Percentiles rank a stretch among this genome's conserved stretches.
These are phyloP conservation scores for Gnathonemus echidnorhynchus DNA, from an alignment of 2,113 vertebrate genomes.

Conservation along the genomic window DNA sequence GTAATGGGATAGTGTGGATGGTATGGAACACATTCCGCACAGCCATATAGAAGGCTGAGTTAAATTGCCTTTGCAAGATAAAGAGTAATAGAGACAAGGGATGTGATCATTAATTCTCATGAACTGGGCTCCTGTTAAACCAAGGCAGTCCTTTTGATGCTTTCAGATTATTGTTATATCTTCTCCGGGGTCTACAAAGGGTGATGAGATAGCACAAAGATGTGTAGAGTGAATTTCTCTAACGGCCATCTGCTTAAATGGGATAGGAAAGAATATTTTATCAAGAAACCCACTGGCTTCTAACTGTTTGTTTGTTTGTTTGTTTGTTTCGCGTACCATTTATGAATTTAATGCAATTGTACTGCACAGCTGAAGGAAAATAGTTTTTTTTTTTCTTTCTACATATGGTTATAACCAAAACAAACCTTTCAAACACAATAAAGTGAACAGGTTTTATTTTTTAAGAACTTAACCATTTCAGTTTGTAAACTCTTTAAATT, in stretches of 20 bases:
- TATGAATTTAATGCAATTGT: background rate
- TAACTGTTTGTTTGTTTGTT: background rate
- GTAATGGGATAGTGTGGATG: background rate
- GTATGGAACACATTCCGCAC: background rate
- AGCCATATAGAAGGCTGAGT: background rate
- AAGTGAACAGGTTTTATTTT: background rate
- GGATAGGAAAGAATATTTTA: background rate
- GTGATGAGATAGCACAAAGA: background rate
- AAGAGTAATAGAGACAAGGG: constrained; percentile 3
- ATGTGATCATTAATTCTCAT: constrained; percentile 11
- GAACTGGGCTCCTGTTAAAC: background rate
- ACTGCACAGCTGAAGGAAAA: background rate
- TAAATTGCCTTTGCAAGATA: constrained; percentile 5
- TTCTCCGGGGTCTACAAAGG: background rate
- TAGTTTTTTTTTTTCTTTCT: background rate
- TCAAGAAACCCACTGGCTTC: background rate
- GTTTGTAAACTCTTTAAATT: background rate
- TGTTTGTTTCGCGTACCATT: background rate
- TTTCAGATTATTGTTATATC: background rate
- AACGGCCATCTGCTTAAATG: background rate
- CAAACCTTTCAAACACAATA: background rate
- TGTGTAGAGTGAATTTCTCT: background rate
- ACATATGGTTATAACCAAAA: background rate
- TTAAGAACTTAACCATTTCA: background rate
- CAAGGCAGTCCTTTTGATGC: background rate